Evolutionary conservation across 2,113 vertebrate species (phyloP).

Genomic region (Cyrtonyx montezumae): DNA sequence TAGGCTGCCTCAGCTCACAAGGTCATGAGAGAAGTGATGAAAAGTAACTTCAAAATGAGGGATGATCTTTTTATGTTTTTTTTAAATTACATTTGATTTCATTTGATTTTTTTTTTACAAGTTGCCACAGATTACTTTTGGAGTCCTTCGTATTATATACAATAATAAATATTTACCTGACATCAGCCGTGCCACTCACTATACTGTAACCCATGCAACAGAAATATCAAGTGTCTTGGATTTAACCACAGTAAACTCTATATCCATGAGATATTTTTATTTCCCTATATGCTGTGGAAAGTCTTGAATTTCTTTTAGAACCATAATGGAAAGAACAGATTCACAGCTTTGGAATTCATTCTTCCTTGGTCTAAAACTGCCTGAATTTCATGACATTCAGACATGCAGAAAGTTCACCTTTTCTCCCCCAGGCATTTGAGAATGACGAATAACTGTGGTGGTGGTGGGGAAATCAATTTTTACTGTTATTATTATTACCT

Average conservation of each 20-base stretch:
- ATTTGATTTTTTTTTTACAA: background rate
- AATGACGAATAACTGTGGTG: slow-evolving; percentile 57
- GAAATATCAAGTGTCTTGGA: slow-evolving; percentile 13
- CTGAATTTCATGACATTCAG: slow-evolving; percentile 62
- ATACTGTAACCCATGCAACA: background rate
- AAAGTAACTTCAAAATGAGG: background rate
- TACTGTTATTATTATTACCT: slow-evolving; percentile 69
- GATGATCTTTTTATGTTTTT: background rate
- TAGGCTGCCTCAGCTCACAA: background rate
- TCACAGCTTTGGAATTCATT: slow-evolving; percentile 57
- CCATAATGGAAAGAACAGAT: slow-evolving; percentile 67
- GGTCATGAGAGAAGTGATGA: background rate
- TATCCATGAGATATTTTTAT: slow-evolving; percentile 34
- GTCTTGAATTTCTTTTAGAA: slow-evolving; percentile 49
- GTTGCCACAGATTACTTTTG: background rate
- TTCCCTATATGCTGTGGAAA: slow-evolving; percentile 20
- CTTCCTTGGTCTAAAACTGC: slow-evolving; percentile 40
- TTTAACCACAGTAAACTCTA: background rate
- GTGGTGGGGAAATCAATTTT: slow-evolving; percentile 51
- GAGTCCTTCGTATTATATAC: background rate
- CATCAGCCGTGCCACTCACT: background rate
- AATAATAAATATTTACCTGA: background rate
- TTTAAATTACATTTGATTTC: background rate
- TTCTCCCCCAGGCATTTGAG: slow-evolving; percentile 53
- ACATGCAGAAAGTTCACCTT: slow-evolving; percentile 64